Evolutionary conservation across 2,888 invertebrate genomes (phyloP).

Genomic region (Calliphora vomitoria): DNA sequence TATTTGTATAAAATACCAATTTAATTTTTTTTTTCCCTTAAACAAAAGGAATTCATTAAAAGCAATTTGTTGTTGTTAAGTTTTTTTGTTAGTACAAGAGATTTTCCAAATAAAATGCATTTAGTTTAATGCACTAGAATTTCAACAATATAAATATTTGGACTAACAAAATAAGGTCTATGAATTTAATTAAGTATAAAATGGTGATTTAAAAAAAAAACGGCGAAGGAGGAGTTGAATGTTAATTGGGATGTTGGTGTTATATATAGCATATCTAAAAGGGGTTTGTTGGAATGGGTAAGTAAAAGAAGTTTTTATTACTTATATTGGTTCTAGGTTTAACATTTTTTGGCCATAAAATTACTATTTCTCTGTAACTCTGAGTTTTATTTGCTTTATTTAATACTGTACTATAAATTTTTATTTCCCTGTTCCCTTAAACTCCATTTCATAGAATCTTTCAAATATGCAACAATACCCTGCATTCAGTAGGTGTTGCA

Average conservation of each 20-base stretch:
- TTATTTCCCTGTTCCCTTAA: too few relatives aligned
- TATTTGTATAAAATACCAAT: slow-evolving; percentile 21
- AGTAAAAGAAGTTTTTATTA: too few relatives aligned
- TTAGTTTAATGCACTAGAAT: slow-evolving; percentile 8
- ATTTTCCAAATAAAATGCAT: not conserved
- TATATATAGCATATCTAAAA: too few relatives aligned
- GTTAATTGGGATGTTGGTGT: too few relatives aligned
- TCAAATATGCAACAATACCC: not conserved
- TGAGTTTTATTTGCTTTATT: too few relatives aligned
- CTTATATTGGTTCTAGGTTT: too few relatives aligned
- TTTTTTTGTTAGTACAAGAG: not conserved
- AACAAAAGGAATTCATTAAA: slow-evolving; percentile 13
- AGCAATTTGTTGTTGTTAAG: not conserved
- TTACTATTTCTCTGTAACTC: too few relatives aligned
- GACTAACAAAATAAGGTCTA: not conserved
- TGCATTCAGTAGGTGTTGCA: not conserved
- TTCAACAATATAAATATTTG: not conserved
- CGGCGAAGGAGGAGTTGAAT: too few relatives aligned
- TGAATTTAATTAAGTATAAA: not conserved
- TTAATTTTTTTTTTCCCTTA: not conserved
- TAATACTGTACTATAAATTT: too few relatives aligned
- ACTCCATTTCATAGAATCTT: not conserved
- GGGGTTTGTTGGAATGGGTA: too few relatives aligned
- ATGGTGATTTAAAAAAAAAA: not conserved
- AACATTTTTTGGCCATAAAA: too few relatives aligned